A percentile compares a stretch with the other conserved stretches of the same genome.
Evolutionary conservation across 2,888 invertebrate genomes (phyloP).

Genomic region (Terebella lapidaria): DNA sequence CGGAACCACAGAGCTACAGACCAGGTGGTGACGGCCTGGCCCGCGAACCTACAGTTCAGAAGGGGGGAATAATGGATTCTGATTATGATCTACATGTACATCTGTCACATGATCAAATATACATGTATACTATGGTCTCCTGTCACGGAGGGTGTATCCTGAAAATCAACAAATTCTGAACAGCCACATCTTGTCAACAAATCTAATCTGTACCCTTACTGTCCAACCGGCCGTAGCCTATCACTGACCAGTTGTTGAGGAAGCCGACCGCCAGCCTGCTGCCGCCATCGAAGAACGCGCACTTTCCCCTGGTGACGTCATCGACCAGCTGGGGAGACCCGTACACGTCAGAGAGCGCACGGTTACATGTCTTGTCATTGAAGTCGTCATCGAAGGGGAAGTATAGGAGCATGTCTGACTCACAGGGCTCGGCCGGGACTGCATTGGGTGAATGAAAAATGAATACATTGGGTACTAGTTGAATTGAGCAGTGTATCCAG

Average conservation of each 20-base stretch:
- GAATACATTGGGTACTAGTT: too few relatives aligned
- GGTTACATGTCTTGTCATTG: constrained; percentile 1
- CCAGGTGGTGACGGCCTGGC: neutral
- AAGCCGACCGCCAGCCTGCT: neutral
- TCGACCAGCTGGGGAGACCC: neutral
- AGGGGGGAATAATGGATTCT: too few relatives aligned
- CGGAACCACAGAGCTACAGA: constrained; percentile 13
- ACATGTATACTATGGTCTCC: too few relatives aligned
- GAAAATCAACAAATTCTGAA: too few relatives aligned
- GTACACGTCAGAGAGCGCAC: neutral
- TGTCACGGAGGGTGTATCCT: too few relatives aligned
- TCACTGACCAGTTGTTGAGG: constrained; percentile 3
- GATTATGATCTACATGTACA: too few relatives aligned
- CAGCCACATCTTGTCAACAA: too few relatives aligned
- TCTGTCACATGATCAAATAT: too few relatives aligned
- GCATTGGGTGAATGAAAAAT: too few relatives aligned
- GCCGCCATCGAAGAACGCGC: constrained; percentile 2
- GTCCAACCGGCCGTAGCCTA: too few relatives aligned
- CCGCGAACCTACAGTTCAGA: neutral
- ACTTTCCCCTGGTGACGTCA: neutral
- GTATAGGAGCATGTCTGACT: neutral
- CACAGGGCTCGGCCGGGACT: neutral
- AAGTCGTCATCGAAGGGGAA: constrained; percentile 4
- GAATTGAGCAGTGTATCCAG: too few relatives aligned
- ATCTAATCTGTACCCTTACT: too few relatives aligned